These are phyloP conservation scores for Brachypalpus laphriformis DNA, from an alignment of 2,888 invertebrate species.

Conservation along the genomic window DNA sequence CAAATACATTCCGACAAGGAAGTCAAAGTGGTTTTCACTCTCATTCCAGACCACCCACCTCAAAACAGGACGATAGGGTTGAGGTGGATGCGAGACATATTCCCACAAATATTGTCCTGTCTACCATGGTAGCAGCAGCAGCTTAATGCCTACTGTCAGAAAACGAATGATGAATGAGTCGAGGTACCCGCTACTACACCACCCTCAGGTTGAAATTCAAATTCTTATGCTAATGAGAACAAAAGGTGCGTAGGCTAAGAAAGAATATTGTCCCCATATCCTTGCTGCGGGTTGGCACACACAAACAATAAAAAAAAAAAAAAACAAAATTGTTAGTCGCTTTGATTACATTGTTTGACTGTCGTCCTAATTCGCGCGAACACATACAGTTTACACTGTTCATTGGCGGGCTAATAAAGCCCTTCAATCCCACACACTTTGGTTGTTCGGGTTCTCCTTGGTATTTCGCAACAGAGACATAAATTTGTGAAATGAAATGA, in stretches of 20 bases:
- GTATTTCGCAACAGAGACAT: background rate
- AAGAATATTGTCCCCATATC: background rate
- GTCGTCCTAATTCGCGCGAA: background rate
- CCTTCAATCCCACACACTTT: no score
- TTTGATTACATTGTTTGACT: constrained; percentile 6
- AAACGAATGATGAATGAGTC: constrained; percentile 6
- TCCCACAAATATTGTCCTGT: background rate
- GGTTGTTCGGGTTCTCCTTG: no score
- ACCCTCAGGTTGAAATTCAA: background rate
- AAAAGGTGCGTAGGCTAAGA: background rate
- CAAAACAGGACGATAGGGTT: constrained; percentile 6
- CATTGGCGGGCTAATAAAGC: constrained; percentile 4
- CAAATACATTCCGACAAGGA: background rate
- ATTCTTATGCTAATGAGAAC: constrained; percentile 30
- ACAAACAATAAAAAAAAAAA: constrained; percentile 8
- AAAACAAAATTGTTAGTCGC: constrained; percentile 12
- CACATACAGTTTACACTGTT: background rate
- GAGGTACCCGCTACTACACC: no score
- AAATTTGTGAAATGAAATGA: constrained; percentile 5
- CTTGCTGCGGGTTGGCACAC: no score
- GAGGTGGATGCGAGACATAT: background rate
- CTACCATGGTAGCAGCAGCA: background rate
- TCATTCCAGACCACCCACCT: background rate
- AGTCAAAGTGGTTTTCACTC: background rate
- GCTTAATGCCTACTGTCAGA: background rate